These are phyloP conservation scores for Phasia obesa DNA, from an alignment of 2,888 invertebrate genomes.

Conservation along the genomic window DNA sequence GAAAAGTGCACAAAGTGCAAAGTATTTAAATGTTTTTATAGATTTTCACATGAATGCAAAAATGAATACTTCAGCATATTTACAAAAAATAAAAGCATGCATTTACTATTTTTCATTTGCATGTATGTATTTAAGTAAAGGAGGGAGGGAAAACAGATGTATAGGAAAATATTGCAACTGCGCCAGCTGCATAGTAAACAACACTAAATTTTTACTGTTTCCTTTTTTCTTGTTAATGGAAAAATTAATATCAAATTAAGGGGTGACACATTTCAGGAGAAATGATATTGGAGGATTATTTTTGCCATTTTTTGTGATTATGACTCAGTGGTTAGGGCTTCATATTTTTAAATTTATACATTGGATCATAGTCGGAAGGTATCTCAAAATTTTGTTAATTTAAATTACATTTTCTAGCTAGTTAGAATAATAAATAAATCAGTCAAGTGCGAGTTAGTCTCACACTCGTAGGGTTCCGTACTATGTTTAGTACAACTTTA, in stretches of 20 bases:
- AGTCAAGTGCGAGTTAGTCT: too few species aligned
- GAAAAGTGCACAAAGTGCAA: neutral
- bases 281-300: neutral
- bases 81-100: slow-evolving; percentile 13
- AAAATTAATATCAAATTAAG: slow-evolving; percentile 39
- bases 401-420: too few species aligned
- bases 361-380: too few species aligned
- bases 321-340: neutral
- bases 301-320: neutral
- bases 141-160: neutral
- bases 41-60: neutral
- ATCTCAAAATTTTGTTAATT: too few species aligned
- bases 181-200: slow-evolving; percentile 58
- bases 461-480: too few species aligned
- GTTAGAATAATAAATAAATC: too few species aligned
- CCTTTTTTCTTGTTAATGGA: neutral
- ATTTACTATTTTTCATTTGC: slow-evolving; percentile 36
- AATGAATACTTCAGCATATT: neutral
- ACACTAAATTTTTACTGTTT: slow-evolving; percentile 43
- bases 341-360: too few species aligned
- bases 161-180: slow-evolving; percentile 45
- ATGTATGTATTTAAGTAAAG: slow-evolving; percentile 41
- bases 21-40: neutral
- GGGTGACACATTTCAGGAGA: slow-evolving; percentile 22
- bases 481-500: too few species aligned